Conservation (phyloP, 23 tunicate species). For the Trididemnum clinides region DNA sequence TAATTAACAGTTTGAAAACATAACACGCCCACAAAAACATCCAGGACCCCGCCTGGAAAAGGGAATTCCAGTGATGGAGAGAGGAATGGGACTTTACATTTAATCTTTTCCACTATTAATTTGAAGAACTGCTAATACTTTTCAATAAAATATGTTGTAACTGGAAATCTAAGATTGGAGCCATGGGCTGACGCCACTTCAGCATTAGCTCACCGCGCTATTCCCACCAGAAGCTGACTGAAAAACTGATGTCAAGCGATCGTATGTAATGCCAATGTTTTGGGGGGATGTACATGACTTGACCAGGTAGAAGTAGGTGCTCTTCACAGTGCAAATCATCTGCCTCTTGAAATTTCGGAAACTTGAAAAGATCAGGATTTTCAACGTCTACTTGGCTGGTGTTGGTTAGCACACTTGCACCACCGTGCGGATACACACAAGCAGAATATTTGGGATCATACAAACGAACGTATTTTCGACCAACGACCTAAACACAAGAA, state of each 20-base stretch:
- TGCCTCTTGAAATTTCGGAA: conserved; percentile 68
- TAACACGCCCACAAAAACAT: no score
- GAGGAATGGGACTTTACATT: no score
- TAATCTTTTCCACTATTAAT: no score
- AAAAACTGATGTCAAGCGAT: conserved; percentile 84
- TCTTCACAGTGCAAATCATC: conserved; percentile 48
- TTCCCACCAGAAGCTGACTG: conserved; percentile 98
- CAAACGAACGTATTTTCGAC: conserved; percentile 69
- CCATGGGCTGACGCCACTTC: no score
- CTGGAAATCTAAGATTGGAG: no score
- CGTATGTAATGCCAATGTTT: conserved; percentile 92
- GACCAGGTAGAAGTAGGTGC: conserved; percentile 66
- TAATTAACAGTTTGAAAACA: no score
- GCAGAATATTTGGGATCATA: conserved; percentile 42
- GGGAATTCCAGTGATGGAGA: no score
- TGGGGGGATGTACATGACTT: conserved; percentile 87
- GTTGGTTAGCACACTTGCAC: conserved; percentile 52
- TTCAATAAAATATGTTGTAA: no score
- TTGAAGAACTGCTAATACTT: no score
- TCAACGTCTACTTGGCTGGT: conserved; percentile 91
- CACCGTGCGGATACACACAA: conserved; percentile 61
- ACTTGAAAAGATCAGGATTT: conserved; percentile 54
- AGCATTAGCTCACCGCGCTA: no score
- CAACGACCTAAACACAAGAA: conserved; percentile 64
- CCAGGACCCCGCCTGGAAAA: no score